Evolutionary conservation across 2,113 vertebrate genomes (phyloP), one percentile per base, ranked within the genome.

Genomic region (Hypomesus transpacificus): DNA sequence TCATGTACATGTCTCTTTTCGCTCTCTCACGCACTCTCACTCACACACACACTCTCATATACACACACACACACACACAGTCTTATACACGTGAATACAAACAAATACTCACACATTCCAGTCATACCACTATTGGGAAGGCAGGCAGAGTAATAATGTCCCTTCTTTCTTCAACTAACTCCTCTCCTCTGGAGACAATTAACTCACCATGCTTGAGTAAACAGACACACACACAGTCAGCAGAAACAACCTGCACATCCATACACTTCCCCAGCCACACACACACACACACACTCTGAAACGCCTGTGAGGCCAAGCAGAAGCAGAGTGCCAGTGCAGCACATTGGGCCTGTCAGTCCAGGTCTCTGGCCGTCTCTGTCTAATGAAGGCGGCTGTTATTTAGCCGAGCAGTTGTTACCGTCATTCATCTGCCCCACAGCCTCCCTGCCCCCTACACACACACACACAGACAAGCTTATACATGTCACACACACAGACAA

Each of bases 301-400:
- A 34, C 24, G 62, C 28, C 16, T 64, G 39, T 39, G 34, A 18
- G 17, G 17, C 39, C 62, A 20, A 17, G 26, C 34, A 65, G 6
- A 7, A 63, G 61, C 39, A 46, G 5, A 64, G 62, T 28, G 17
- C 20, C 61, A 26, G 14, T 4, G 81, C 89, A 86, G 87, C 91
- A 94, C 91, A 93, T 92, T 92, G 90, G 90, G 71, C 88, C 92
- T 87, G 88, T 94, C 92, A 93, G 91, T 93, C 93, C 93, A 91
- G 91, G 88, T 87, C 89, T 92, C 92, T 90, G 88, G 78, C 50
- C 0, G 81, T 70, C 59, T 22, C 53, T 59, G 17, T 64, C 75
- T 78, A 83, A 82, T 76, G 87, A 92, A 81, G 74, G 77, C 73
- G 87, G 87, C 91, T 92, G 91, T 85, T 88, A 85, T 85, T 89